phyloP scores from a whole-genome alignment of 1,140 invertebrate species.

The Copidosoma floridanum region DNA sequence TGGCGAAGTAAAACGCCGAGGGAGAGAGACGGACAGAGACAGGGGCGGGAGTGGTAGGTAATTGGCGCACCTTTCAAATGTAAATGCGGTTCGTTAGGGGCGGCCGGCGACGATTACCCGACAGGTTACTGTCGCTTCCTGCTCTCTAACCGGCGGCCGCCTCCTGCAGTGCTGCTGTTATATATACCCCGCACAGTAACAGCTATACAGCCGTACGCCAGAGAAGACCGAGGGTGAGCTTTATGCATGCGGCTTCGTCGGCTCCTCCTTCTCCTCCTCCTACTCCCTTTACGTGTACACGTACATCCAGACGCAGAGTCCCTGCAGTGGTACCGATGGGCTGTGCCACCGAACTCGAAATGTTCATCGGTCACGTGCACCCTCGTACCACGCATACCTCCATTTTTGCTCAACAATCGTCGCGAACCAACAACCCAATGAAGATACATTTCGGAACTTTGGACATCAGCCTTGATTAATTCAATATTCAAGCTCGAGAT shows the following conservation, averaged over 20 bases:
- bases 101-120: slow-evolving; percentile 28
- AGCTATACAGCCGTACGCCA: background rate
- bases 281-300: background rate
- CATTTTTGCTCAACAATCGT: no score
- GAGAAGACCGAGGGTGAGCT: background rate
- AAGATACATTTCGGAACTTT: no score
- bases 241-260: background rate
- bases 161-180: background rate
- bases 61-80: slow-evolving; percentile 50
- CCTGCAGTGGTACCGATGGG: no score
- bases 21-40: no score
- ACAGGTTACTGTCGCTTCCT: slow-evolving; percentile 24
- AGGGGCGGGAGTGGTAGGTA: no score
- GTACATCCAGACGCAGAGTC: no score
- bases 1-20: slow-evolving; percentile 44
- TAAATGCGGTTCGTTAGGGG: slow-evolving; percentile 51
- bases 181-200: background rate
- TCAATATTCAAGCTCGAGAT: no score
- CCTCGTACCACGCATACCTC: no score
- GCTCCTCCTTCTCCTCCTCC: background rate
- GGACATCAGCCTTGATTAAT: no score
- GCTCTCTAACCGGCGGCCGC: background rate
- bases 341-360: no score
- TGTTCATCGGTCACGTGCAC: no score
- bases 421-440: no score